Conservation (phyloP, 2,888 invertebrate genomes). For the Glomeris marginata region DNA sequence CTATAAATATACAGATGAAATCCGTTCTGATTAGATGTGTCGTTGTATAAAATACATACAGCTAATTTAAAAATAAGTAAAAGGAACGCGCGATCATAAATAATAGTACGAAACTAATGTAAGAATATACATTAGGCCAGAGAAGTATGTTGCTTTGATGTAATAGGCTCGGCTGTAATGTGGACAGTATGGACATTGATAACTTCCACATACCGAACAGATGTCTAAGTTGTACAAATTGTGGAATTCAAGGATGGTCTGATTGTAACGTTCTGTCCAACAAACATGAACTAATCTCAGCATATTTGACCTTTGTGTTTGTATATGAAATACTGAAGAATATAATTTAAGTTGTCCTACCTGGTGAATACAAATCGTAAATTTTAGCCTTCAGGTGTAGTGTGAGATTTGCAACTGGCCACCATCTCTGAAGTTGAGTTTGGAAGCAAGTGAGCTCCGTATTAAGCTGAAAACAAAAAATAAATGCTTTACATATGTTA, state of each 20-base stretch:
- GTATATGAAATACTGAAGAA: background rate
- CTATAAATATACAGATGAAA: too few species aligned
- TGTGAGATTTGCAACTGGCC: slow-evolving; percentile 40
- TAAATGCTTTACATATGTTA: background rate
- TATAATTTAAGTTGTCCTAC: slow-evolving; percentile 22
- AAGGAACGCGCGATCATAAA: too few species aligned
- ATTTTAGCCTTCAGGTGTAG: slow-evolving; percentile 36
- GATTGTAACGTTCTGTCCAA: slow-evolving; percentile 71
- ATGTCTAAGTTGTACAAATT: slow-evolving; percentile 76
- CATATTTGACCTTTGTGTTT: too few species aligned
- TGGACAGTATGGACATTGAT: slow-evolving; percentile 82
- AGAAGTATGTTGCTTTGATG: background rate
- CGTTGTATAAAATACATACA: too few species aligned
- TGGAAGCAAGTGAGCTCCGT: slow-evolving; percentile 32
- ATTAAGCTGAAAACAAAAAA: background rate
- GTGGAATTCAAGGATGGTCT: slow-evolving; percentile 74
- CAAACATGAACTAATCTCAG: slow-evolving; percentile 5
- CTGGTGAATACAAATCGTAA: slow-evolving; percentile 40
- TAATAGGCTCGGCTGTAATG: slow-evolving; percentile 30
- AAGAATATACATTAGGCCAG: too few species aligned
- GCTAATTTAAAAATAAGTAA: too few species aligned
- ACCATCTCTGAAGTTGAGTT: slow-evolving; percentile 39
- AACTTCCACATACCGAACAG: slow-evolving; percentile 86
- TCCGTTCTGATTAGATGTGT: too few species aligned
- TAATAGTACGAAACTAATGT: too few species aligned